phyloP scores from a whole-genome alignment of 37 sponge, comb jelly and placozoan species.

The Geodia barretti region DNA sequence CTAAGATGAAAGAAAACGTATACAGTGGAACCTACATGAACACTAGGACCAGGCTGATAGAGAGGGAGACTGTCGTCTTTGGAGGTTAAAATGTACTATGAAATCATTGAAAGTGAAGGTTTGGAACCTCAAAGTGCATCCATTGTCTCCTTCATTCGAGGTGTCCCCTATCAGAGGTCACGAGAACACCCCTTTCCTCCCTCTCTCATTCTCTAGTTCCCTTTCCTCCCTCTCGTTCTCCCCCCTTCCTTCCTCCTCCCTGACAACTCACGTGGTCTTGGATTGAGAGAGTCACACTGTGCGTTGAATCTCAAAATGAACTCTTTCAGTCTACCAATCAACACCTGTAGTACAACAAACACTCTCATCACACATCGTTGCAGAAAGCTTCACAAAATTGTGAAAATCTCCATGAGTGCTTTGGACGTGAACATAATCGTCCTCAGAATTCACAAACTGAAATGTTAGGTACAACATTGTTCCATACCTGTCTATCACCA shows the following conservation, averaged over 20 bases:
- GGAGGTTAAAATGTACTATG: too few relatives aligned
- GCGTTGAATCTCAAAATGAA: conserved; percentile 68
- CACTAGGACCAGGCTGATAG: too few relatives aligned
- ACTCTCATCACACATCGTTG: not conserved
- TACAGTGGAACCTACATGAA: too few relatives aligned
- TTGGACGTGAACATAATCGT: not conserved
- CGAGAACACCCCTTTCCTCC: too few relatives aligned
- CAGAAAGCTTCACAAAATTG: not conserved
- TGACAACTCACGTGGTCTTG: conserved; percentile 44
- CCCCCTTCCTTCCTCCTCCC: not conserved
- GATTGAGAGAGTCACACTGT: conserved; percentile 52
- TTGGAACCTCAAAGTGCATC: too few relatives aligned
- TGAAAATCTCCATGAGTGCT: not conserved
- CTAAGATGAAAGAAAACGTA: too few relatives aligned
- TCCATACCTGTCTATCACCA: conserved; percentile 33
- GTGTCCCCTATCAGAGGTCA: too few relatives aligned
- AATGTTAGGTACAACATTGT: too few relatives aligned
- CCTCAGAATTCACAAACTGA: not conserved
- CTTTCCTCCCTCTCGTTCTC: conserved; percentile 11
- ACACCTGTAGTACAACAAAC: not conserved
- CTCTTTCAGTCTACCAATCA: conserved; percentile 41
- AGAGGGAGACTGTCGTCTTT: too few relatives aligned
- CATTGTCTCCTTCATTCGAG: too few relatives aligned
- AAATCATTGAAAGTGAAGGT: too few relatives aligned
- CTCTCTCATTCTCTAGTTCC: too few relatives aligned